A percentile compares a stretch with the other conserved stretches of the same genome.
phyloP scores from a whole-genome alignment of 2,888 invertebrate species.

The Diarsia dahlii region DNA sequence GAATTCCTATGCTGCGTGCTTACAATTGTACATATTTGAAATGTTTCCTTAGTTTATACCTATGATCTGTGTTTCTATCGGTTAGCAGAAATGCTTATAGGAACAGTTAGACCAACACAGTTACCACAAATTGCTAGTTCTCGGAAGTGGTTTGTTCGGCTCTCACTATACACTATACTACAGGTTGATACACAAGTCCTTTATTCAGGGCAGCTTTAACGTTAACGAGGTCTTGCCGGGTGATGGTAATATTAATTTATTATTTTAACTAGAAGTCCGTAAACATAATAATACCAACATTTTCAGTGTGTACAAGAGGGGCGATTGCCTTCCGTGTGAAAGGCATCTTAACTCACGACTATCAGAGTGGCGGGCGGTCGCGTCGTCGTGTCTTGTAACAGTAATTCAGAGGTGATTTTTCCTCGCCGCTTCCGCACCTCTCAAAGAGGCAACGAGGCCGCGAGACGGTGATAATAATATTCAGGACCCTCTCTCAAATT shows the following conservation, averaged over 20 bases:
- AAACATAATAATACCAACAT: constrained; percentile 2
- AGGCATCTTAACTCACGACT: constrained; percentile 51
- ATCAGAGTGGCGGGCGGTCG: constrained; percentile 57
- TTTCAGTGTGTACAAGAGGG: constrained; percentile 15
- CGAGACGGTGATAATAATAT: constrained; percentile 78
- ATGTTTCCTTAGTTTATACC: not conserved
- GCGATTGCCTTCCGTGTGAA: constrained; percentile 53
- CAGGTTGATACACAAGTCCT: constrained; percentile 9
- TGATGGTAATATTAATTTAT: not conserved
- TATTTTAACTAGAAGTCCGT: not conserved
- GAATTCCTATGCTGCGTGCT: constrained; percentile 5
- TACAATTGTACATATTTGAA: not conserved
- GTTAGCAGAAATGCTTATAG: constrained; percentile 18
- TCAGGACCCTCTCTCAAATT: constrained; percentile 81
- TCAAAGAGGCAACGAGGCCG: constrained; percentile 74
- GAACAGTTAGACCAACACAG: constrained; percentile 15
- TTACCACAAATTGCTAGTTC: constrained; percentile 29
- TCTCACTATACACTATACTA: constrained; percentile 15
- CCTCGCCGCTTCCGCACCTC: constrained; percentile 74
- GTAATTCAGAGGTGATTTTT: constrained; percentile 77
- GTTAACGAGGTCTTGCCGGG: not conserved
- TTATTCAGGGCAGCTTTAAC: not conserved
- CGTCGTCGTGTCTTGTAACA: constrained; percentile 68
- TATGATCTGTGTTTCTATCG: not conserved
- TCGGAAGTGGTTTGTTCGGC: constrained; percentile 22